Evolutionary conservation across 2,113 vertebrate genomes (phyloP).

Genomic region (Cisticola juncidis): DNA sequence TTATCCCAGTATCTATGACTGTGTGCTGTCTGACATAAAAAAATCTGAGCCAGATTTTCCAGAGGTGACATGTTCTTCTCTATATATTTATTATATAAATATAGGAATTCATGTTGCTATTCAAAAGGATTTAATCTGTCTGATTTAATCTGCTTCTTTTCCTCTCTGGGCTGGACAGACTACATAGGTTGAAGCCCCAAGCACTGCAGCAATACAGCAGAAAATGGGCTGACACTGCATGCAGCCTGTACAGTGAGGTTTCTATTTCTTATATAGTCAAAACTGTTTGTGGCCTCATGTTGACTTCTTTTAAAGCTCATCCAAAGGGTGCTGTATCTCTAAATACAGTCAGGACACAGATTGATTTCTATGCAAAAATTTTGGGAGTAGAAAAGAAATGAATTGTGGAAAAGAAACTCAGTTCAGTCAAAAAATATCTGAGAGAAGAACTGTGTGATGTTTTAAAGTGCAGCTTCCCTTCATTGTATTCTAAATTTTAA

Average conservation of each 20-base stretch:
- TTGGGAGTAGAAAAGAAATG: background rate
- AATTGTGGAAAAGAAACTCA: background rate
- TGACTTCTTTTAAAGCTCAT: background rate
- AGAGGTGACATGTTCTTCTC: background rate
- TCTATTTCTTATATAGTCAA: background rate
- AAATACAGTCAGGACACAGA: background rate
- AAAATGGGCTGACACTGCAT: accelerated
- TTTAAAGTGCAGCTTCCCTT: background rate
- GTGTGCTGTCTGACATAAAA: background rate
- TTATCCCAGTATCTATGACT: background rate
- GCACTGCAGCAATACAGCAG: background rate
- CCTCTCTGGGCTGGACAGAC: background rate
- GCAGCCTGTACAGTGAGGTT: background rate
- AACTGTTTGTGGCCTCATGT: background rate
- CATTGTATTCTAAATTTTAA: background rate
- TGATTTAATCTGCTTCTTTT: background rate
- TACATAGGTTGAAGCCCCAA: background rate
- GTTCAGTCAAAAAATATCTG: background rate
- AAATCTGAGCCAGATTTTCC: background rate
- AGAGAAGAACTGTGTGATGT: background rate
- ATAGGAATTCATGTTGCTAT: background rate
- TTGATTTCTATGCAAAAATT: background rate
- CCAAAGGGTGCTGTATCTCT: background rate
- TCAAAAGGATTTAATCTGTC: background rate
- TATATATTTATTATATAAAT: background rate